Percentiles rank a stretch among this genome's conserved stretches.
phyloP scores from a whole-genome alignment of 2,113 vertebrate genomes.

The Oreochromis niloticus region DNA sequence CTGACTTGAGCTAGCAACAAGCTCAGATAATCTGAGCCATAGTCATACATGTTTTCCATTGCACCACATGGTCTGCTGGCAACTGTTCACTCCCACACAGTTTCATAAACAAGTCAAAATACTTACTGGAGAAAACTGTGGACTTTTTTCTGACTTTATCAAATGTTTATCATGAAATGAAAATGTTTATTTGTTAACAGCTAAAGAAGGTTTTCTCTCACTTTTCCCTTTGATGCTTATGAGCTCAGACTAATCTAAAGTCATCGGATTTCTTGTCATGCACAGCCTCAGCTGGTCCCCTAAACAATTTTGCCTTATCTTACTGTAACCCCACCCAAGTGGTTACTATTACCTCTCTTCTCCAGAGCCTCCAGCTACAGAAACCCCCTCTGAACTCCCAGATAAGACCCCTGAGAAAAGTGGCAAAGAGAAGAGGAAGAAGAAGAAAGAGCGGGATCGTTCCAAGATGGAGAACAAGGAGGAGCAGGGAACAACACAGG shows the following conservation, averaged over 20 bases:
- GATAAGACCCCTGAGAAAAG: slow-evolving; percentile 31
- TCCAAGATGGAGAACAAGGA: slow-evolving; percentile 44
- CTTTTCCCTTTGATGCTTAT: not conserved
- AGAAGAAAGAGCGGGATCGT: slow-evolving; percentile 65
- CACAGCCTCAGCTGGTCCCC: not conserved
- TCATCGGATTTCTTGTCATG: not conserved
- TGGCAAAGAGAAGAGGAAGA: slow-evolving; percentile 66
- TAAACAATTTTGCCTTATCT: slow-evolving; percentile 3
- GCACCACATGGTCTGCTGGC: not conserved
- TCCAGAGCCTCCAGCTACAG: slow-evolving; percentile 34
- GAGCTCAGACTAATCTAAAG: not conserved
- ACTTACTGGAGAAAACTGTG: not conserved
- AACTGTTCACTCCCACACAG: not conserved
- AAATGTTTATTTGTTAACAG: not conserved
- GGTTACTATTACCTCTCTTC: not conserved
- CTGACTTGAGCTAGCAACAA: slow-evolving; percentile 25
- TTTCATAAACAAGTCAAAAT: not conserved
- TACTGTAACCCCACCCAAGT: not conserved
- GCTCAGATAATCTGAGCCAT: not conserved
- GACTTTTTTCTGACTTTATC: not conserved
- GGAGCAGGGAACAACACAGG: slow-evolving; percentile 44
- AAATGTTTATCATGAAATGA: not conserved
- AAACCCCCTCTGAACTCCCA: slow-evolving; percentile 1
- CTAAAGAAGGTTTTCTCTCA: not conserved
- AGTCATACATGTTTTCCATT: not conserved